Conservation (phyloP, 1,140 invertebrate species). For the Cecropterus lyciades region DNA sequence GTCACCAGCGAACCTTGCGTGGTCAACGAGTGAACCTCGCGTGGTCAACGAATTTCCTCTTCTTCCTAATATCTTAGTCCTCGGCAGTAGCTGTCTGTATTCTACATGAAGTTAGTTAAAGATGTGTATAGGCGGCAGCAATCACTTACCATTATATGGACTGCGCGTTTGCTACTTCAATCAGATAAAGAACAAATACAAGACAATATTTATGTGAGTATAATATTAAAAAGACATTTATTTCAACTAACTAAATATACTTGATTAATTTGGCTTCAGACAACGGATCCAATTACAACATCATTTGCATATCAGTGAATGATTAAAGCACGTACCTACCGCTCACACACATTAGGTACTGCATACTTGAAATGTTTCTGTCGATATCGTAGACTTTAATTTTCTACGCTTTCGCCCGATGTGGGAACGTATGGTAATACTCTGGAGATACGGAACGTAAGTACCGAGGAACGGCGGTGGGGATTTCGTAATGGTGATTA, state of each 20-base stretch:
- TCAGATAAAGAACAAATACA: too few relatives aligned
- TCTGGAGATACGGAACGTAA: slow-evolving; percentile 30
- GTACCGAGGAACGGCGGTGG: slow-evolving; percentile 10
- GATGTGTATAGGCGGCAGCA: too few relatives aligned
- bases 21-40: too few relatives aligned
- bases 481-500: slow-evolving; percentile 33
- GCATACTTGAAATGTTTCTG: slow-evolving; percentile 13
- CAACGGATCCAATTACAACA: not conserved
- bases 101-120: too few relatives aligned
- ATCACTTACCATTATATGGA: too few relatives aligned
- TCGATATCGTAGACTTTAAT: slow-evolving; percentile 20
- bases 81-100: too few relatives aligned
- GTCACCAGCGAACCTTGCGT: too few relatives aligned
- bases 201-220: too few relatives aligned
- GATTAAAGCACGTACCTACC: not conserved
- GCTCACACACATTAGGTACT: slow-evolving; percentile 8
- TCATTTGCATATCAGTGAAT: not conserved
- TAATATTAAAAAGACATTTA: not conserved
- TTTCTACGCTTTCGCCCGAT: slow-evolving; percentile 15
- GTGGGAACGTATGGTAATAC: slow-evolving; percentile 35
- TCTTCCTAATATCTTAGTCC: too few relatives aligned
- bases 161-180: too few relatives aligned
- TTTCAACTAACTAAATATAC: not conserved
- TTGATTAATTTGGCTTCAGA: not conserved
- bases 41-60: too few relatives aligned